These are phyloP conservation scores for Agelastica alni DNA, from an alignment of 2,888 invertebrate genomes.

Conservation along the genomic window DNA sequence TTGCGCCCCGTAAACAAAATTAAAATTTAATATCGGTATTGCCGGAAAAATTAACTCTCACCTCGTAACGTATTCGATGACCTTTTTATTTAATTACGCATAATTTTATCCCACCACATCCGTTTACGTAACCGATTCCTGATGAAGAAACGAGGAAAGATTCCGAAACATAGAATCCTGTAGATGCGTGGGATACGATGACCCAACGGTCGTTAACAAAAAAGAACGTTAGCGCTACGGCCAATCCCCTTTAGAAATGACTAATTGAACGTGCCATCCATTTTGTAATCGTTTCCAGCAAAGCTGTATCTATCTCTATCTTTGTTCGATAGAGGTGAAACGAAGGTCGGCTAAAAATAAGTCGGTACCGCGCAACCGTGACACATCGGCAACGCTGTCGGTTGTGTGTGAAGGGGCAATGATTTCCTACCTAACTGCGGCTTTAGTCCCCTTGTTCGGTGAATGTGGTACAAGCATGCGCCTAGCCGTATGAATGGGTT, in stretches of 20 bases:
- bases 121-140: neutral
- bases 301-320: constrained; percentile 23
- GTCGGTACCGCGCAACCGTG: constrained; percentile 30
- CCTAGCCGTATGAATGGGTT: constrained; percentile 25
- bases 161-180: neutral
- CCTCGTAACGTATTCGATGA: neutral
- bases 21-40: neutral
- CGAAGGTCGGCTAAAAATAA: constrained; percentile 32
- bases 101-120: too few species aligned
- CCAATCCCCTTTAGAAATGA: constrained; percentile 8
- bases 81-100: too few species aligned
- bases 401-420: constrained; percentile 9
- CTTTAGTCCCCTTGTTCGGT: constrained; percentile 18
- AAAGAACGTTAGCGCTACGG: neutral
- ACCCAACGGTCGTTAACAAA: neutral
- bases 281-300: constrained; percentile 26
- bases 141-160: neutral
- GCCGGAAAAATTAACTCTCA: neutral
- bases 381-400: constrained; percentile 24
- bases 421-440: constrained; percentile 9
- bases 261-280: constrained; percentile 8
- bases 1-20: neutral
- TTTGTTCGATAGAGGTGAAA: constrained; percentile 28
- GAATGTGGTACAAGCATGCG: constrained; percentile 24
- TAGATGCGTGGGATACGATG: neutral